Evolutionary conservation across 2,797 vertebrate species (phyloP), one percentile per base, ranked within the genome.

Genomic region (Sebastes iracundus): DNA sequence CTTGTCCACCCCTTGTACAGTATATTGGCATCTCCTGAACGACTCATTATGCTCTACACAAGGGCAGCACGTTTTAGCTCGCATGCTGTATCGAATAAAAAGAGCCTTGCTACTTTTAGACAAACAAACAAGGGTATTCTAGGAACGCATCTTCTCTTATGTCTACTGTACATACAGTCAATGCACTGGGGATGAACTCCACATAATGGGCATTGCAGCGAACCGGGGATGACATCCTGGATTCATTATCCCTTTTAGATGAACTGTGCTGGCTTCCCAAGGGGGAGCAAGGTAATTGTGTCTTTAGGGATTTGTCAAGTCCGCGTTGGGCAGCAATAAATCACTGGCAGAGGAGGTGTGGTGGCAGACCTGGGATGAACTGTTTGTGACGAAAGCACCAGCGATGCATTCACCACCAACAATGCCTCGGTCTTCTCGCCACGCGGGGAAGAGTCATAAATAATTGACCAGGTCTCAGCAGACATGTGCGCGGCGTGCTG

Each of bases 221-320:
- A 91, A 93, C 68, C 77, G 70, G 64, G 83, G 72, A 85, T 90
- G 90, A 92, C 88, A 92, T 87, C 58, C 86, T 83, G 81, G 84
- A 93, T 92, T 94, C 91, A 90, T 93, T 93, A 93, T 91, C 79
- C 84, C 79, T 83, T 91, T 90, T 85, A 89, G 90, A 92, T 93
- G 85, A 91, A 93, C 92, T 87, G 85, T 83, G 80, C 76, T 28
- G 76, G 75, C 82, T 88, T 91, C 91, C 91, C 88, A 75, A 73
- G 80, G 90, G 91, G 81, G 72, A 84, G 80, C 81, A 80, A 32
- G 35, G 83, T 95, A 95, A 96, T 95, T 94, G 94, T 94, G 90
- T 95, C 95, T 96, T 94, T 90, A 93, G 95, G 94, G 96, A 95
- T 93, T 95, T 95, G 92, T 95, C 93, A 90, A 82, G 85, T 90